A percentile compares a stretch with the other conserved stretches of the same genome.
phyloP scores from a whole-genome alignment of 2,113 vertebrate species.

The Panurus biarmicus region DNA sequence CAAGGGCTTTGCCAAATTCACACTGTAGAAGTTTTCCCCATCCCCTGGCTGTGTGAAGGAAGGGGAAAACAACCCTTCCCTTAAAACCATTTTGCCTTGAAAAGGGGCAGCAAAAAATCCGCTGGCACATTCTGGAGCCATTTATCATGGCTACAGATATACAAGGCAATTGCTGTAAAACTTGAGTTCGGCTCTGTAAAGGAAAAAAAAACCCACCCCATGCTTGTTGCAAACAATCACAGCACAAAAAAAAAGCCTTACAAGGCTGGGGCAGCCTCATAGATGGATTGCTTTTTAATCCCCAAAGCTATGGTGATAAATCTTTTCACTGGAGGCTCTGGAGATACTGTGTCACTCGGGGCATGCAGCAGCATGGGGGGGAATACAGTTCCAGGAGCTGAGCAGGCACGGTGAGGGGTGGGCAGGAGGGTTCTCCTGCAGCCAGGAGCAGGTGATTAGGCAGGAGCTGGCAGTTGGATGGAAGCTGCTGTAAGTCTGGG shows the following conservation, averaged over 20 bases:
- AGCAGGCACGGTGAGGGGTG: accelerated
- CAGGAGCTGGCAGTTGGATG: background rate
- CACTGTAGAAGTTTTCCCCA: accelerated
- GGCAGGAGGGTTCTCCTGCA: background rate
- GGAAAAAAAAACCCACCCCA: background rate
- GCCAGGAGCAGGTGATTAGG: accelerated
- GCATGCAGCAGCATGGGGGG: accelerated
- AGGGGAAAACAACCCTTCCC: background rate
- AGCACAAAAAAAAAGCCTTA: slow-evolving; percentile 47
- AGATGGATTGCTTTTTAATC: slow-evolving; percentile 61
- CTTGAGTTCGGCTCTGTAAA: background rate
- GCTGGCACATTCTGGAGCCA: background rate
- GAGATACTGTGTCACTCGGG: background rate
- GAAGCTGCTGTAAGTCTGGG: background rate
- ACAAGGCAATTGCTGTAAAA: background rate
- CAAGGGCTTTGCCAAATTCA: background rate
- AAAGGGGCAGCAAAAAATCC: background rate
- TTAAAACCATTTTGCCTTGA: background rate
- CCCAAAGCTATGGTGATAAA: slow-evolving; percentile 37
- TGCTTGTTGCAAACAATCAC: background rate
- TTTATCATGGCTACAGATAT: slow-evolving; percentile 19
- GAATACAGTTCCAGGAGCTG: background rate
- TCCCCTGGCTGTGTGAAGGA: background rate
- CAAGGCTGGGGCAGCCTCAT: slow-evolving; percentile 48
- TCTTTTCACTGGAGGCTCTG: slow-evolving; percentile 15